Percentiles rank a stretch among this genome's conserved stretches.
Evolutionary conservation across 2,113 vertebrate genomes (phyloP).

Genomic region (Chloroceryle aenea): DNA sequence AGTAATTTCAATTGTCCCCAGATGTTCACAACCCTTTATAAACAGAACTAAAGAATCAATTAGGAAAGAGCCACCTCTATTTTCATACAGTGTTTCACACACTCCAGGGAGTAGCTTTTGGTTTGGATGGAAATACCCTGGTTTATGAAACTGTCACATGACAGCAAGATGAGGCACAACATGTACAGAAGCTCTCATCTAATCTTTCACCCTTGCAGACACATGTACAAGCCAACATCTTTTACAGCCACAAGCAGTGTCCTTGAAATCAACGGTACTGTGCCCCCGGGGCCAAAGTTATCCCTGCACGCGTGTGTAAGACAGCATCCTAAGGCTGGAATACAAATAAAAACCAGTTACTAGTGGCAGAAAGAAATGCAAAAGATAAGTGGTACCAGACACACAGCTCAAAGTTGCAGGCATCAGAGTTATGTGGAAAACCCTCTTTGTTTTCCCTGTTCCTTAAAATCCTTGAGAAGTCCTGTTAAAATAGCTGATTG

Average conservation of each 20-base stretch:
- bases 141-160: slow-evolving; percentile 5
- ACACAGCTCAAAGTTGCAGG: accelerated
- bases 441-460: neutral
- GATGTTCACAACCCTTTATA: neutral
- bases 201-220: neutral
- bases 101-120: neutral
- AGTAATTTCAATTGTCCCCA: neutral
- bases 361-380: neutral
- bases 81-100: neutral
- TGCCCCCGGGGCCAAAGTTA: neutral
- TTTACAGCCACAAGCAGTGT: neutral
- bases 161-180: neutral
- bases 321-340: neutral
- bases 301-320: neutral
- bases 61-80: neutral
- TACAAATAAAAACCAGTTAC: neutral
- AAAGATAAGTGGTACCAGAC: neutral
- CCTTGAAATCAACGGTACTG: neutral
- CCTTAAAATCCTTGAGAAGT: neutral
- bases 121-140: neutral
- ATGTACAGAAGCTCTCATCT: neutral
- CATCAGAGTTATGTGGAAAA: neutral
- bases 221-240: neutral
- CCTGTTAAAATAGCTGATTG: neutral
- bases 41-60: neutral